These are phyloP conservation scores for Alaudala cheleensis DNA, from an alignment of 2,113 vertebrate genomes.

Conservation along the genomic window DNA sequence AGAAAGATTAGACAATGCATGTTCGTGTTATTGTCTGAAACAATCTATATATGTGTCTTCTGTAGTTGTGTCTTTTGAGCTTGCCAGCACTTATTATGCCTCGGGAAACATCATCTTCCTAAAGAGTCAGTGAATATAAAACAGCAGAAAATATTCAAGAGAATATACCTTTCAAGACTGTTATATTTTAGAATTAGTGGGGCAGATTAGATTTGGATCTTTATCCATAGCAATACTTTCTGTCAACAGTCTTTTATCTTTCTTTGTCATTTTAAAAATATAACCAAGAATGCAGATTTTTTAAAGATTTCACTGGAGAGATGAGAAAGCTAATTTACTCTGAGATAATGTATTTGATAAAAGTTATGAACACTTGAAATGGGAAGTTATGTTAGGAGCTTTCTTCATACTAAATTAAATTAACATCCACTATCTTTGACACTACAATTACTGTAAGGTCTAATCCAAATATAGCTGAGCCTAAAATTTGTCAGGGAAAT, in stretches of 20 bases:
- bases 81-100: conserved; percentile 2
- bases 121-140: conserved; percentile 16
- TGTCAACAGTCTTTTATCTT: neutral
- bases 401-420: neutral
- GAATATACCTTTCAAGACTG: conserved; percentile 12
- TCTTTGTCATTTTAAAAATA: neutral
- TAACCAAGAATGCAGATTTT: neutral
- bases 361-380: neutral
- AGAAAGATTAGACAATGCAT: neutral
- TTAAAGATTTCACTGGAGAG: neutral
- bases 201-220: conserved; percentile 3
- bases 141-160: neutral
- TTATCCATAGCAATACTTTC: neutral
- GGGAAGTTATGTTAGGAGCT: neutral
- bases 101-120: neutral
- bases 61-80: conserved; percentile 3
- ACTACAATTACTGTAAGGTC: neutral
- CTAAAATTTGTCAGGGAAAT: neutral
- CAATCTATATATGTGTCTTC: conserved; percentile 1
- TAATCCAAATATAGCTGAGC: neutral
- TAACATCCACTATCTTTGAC: neutral
- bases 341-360: neutral
- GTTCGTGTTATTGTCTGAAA: conserved; percentile 9
- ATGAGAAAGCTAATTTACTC: conserved; percentile 9
- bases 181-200: neutral